Base-by-base conservation (phyloP, 2,888 invertebrate species). In the Blera fallax region DNA sequence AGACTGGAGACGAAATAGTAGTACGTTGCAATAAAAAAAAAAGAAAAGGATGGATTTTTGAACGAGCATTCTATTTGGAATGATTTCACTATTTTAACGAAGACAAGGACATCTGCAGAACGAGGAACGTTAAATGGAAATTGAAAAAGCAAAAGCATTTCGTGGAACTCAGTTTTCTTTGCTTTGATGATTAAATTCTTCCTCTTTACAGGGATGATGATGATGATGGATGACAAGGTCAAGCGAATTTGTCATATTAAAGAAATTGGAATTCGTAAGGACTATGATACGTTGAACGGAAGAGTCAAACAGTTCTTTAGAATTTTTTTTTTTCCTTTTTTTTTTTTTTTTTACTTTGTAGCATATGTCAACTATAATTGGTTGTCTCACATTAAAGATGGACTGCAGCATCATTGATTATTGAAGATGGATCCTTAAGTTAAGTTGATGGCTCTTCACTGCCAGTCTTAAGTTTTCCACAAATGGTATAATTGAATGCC, bases 111-210 rank as follows among this genome's bases (percentile, higher is more conserved):
- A 32, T 54, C 24, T 64, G n/a, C 37, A 10, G 6, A 54, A 40
- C 0, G 6, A 45, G 60, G n/a, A 76, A 45, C 43, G 60, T 52
- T 11, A 48, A 76, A 81, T 76, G 76, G 52, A 76, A 50, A 52
- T 76, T 58, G 54, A 24, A 48, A 52, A 24, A 40, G 62, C 27
- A 65, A 62, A 62, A 40, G 62, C 27, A 52, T 73, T 62, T 52
- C 50, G 1, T 34, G 60, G 16, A 79, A 45, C 21, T 48, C 2
- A 50, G 67, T 76, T 50, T 10, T 29, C 11, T 27, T 18, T 64
- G 24, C 77, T 70, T 64, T 76, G 69, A 70, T 32, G 77, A 77
- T 64, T 62, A 82, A 40, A 77, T 64, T 73, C 67, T 67, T 60
- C 24, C 16, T 52, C 50, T 37, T n/a, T 14, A 11, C 1, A 21